phyloP scores from a whole-genome alignment of 2,888 invertebrate species.

The Marronus borbonicus region DNA sequence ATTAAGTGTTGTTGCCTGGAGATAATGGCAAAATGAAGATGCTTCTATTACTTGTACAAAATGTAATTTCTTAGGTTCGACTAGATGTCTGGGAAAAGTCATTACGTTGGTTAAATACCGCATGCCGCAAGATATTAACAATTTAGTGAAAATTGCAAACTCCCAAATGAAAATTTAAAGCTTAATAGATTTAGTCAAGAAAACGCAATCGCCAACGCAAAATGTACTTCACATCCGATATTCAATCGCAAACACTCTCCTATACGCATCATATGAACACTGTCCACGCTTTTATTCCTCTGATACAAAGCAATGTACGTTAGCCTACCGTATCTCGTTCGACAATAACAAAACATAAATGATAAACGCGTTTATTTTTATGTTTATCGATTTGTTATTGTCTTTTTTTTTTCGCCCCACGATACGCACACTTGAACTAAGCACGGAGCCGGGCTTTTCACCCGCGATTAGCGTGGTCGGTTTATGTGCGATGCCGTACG shows the following conservation, averaged over 20 bases:
- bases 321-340: background rate
- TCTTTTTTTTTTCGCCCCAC: slow-evolving; percentile 5
- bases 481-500: background rate
- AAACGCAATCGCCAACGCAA: background rate
- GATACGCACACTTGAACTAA: slow-evolving; percentile 13
- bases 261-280: background rate
- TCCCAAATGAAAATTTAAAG: background rate
- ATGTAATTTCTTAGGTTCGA: no score
- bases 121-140: background rate
- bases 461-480: background rate
- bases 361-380: slow-evolving; percentile 32
- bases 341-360: background rate
- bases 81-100: no score
- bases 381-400: slow-evolving; percentile 34
- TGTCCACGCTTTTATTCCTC: background rate
- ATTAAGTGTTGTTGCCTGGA: no score
- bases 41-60: no score
- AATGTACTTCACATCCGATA: background rate
- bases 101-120: no score
- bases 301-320: background rate
- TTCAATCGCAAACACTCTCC: background rate
- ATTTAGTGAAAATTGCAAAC: background rate
- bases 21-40: no score
- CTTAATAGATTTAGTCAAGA: background rate
- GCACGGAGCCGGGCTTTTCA: background rate